Evolutionary conservation across 2,888 invertebrate genomes (phyloP).

Genomic region (Azorinus chamasolen): DNA sequence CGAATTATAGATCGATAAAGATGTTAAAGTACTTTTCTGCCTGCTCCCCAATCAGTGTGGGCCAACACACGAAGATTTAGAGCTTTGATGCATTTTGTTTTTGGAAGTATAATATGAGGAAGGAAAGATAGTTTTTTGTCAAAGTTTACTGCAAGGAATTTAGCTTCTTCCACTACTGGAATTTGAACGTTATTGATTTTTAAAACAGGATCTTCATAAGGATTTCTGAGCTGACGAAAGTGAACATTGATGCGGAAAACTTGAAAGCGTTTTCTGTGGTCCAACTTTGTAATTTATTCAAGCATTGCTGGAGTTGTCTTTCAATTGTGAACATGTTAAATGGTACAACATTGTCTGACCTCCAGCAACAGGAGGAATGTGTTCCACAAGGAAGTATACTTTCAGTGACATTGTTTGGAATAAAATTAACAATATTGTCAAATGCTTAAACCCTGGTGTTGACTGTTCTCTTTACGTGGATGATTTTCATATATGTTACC

Average conservation of each 20-base stretch:
- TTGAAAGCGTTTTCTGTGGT: constrained; percentile 48
- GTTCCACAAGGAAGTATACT: too few species aligned
- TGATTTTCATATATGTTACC: too few species aligned
- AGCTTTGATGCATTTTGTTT: constrained; percentile 40
- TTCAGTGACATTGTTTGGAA: too few species aligned
- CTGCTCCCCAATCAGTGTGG: constrained; percentile 39
- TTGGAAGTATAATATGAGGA: constrained; percentile 36
- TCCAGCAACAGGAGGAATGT: too few species aligned
- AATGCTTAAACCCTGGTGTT: too few species aligned
- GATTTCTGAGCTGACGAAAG: constrained; percentile 31
- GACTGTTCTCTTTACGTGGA: too few species aligned
- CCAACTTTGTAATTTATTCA: constrained; percentile 17
- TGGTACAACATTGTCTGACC: too few species aligned
- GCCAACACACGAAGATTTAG: constrained; percentile 45
- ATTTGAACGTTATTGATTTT: constrained; percentile 11
- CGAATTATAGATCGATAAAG: constrained; percentile 36
- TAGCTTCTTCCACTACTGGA: constrained; percentile 33
- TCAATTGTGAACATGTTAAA: constrained; percentile 33
- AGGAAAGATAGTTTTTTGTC: constrained; percentile 47
- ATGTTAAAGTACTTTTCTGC: constrained; percentile 25
- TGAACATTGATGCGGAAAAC: constrained; percentile 43
- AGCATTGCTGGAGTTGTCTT: constrained; percentile 23
- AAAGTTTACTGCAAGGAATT: constrained; percentile 50
- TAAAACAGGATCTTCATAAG: constrained; percentile 32
- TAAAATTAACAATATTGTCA: too few species aligned